Conservation (phyloP, 2,797 vertebrate genomes). For the Caiman crocodilus region DNA sequence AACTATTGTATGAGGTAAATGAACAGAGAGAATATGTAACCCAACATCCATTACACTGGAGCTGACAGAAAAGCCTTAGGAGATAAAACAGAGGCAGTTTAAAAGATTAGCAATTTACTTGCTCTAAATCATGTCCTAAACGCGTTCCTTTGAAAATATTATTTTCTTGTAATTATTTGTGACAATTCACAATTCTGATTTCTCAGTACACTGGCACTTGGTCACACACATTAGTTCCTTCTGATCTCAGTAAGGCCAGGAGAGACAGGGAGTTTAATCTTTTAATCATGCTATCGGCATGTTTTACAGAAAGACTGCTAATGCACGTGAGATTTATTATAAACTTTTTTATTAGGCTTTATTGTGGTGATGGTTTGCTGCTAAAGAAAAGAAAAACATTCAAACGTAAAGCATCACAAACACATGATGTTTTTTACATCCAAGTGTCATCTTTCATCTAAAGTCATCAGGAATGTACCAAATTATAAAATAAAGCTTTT, state of each 20-base stretch:
- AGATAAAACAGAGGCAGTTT: neutral
- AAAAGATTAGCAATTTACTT: neutral
- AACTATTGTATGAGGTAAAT: neutral
- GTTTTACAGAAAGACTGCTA: neutral
- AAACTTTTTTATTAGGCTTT: neutral
- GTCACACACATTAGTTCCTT: neutral
- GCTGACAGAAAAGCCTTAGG: neutral
- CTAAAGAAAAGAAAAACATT: neutral
- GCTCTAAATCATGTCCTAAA: neutral
- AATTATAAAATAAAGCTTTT: neutral
- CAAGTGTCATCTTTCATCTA: neutral
- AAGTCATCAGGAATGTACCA: neutral
- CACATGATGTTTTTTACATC: neutral
- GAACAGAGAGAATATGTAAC: neutral
- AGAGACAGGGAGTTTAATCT: neutral
- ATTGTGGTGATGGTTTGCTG: neutral
- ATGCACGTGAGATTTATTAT: neutral
- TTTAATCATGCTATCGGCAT: neutral
- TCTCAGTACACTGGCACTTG: neutral
- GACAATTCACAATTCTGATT: neutral
- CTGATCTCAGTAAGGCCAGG: neutral
- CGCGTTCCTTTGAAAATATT: neutral
- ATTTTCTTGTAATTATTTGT: neutral
- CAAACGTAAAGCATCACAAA: neutral
- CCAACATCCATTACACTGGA: neutral